phyloP scores from a whole-genome alignment of 2,113 vertebrate species.

The Phoenicopterus ruber region DNA sequence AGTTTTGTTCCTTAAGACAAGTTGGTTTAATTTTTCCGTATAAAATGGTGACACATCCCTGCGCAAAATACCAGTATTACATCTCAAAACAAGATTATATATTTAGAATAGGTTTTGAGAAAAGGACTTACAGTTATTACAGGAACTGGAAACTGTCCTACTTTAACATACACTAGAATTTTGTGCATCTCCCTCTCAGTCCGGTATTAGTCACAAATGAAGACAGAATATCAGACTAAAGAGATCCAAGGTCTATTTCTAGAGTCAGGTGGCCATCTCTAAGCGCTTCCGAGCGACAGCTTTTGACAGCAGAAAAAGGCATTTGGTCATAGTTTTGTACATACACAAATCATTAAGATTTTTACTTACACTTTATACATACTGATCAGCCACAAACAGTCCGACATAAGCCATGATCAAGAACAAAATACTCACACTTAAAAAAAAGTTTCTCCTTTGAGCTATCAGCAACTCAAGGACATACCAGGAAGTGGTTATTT shows the following conservation, averaged over 20 bases:
- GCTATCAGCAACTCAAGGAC: conserved; percentile 30
- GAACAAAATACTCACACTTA: conserved; percentile 8
- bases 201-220: background rate
- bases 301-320: background rate
- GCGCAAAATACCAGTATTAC: background rate
- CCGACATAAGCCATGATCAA: conserved; percentile 5
- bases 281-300: background rate
- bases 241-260: background rate
- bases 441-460: background rate
- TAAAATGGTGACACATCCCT: background rate
- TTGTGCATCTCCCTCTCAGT: background rate
- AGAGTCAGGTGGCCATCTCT: background rate
- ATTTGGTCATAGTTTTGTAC: background rate
- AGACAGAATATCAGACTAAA: background rate
- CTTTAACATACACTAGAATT: background rate
- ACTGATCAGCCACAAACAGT: background rate
- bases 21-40: background rate
- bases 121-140: background rate
- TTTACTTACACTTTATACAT: conserved; percentile 24
- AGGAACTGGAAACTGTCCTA: background rate
- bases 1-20: background rate
- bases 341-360: background rate
- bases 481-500: conserved; percentile 37
- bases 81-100: background rate
- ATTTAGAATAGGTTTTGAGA: background rate